These are phyloP conservation scores for Periophthalmodon schlosseri DNA, from an alignment of 2,113 vertebrate genomes.

Conservation along the genomic window DNA sequence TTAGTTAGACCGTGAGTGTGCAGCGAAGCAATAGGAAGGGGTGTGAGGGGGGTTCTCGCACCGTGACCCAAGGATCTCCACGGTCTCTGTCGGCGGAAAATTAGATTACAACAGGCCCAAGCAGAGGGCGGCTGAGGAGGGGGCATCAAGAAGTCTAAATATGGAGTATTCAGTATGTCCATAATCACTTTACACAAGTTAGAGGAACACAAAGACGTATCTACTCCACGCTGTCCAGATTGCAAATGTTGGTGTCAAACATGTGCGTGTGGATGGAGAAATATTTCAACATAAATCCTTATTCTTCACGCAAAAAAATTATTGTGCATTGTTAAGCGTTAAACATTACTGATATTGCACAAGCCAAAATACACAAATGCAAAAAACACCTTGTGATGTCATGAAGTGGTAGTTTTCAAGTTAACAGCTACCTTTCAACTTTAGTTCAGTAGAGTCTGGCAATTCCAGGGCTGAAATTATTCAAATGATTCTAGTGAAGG, in stretches of 20 bases:
- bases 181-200: slow-evolving; percentile 82
- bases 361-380: slow-evolving; percentile 50
- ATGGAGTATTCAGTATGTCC: slow-evolving; percentile 74
- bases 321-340: slow-evolving; percentile 29
- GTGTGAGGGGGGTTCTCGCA: slow-evolving; percentile 54
- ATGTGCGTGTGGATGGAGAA: slow-evolving; percentile 28
- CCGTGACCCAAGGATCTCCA: slow-evolving; percentile 76
- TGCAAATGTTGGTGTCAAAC: slow-evolving; percentile 53
- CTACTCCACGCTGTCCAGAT: slow-evolving; percentile 67
- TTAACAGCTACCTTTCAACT: too few relatives aligned
- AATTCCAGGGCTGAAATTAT: too few relatives aligned
- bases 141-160: slow-evolving; percentile 83
- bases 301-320: slow-evolving; percentile 29
- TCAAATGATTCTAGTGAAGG: too few relatives aligned
- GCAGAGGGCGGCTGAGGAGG: slow-evolving; percentile 68
- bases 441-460: too few relatives aligned
- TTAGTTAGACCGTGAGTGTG: slow-evolving; percentile 65
- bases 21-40: slow-evolving; percentile 30
- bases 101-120: slow-evolving; percentile 78
- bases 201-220: slow-evolving; percentile 75
- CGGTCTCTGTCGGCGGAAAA: slow-evolving; percentile 80
- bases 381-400: neutral
- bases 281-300: slow-evolving; percentile 31
- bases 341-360: slow-evolving; percentile 35
- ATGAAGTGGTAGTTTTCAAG: too few relatives aligned